phyloP scores from a whole-genome alignment of 2,888 invertebrate species.

The Coecobrya sp. region DNA sequence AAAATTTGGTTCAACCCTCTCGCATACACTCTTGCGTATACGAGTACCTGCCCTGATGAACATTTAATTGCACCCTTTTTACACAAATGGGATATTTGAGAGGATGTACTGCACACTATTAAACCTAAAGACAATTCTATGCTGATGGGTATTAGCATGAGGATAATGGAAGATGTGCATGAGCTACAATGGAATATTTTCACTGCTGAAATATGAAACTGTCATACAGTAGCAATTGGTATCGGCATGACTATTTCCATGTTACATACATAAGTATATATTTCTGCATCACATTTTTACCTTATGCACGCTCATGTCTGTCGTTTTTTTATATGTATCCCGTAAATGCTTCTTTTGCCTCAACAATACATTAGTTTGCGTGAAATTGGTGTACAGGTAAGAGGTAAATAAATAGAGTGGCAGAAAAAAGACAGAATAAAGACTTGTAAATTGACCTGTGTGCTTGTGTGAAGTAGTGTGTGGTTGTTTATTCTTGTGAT shows the following conservation, averaged over 20 bases:
- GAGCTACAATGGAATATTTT: too few species aligned
- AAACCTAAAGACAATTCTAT: not conserved
- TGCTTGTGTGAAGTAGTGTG: not conserved
- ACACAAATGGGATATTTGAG: too few species aligned
- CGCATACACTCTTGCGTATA: not conserved
- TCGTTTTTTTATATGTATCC: too few species aligned
- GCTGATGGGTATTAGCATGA: not conserved
- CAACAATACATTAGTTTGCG: not conserved
- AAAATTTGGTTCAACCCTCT: not conserved
- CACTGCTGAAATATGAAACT: too few species aligned
- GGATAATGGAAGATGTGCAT: too few species aligned
- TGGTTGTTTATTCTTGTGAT: not conserved
- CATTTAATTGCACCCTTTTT: not conserved
- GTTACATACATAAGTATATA: too few species aligned
- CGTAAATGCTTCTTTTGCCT: too few species aligned
- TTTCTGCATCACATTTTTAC: too few species aligned
- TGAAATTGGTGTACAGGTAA: not conserved
- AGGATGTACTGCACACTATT: not conserved
- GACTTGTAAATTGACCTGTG: conserved; percentile 5
- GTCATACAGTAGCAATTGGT: too few species aligned
- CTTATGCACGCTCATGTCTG: too few species aligned
- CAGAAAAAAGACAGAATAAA: not conserved
- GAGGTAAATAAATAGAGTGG: not conserved
- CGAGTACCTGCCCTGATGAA: not conserved
- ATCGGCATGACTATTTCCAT: too few species aligned